Evolutionary conservation across 2,888 invertebrate species (phyloP).

Genomic region (Chymomyza caudatula): DNA sequence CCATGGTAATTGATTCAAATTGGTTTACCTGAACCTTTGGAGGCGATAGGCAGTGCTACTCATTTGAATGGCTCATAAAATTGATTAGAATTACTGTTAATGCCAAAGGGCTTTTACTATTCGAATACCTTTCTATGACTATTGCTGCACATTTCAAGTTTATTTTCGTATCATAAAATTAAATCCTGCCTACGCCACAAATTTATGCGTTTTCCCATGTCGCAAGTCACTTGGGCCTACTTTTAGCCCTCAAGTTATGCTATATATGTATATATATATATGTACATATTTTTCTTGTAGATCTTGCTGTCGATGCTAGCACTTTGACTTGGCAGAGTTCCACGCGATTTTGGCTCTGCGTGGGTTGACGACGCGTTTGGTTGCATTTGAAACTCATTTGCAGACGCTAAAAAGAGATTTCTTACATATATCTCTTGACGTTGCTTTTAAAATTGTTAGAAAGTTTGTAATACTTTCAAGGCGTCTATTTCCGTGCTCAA

Average conservation of each 20-base stretch:
- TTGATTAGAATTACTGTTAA: too few relatives aligned
- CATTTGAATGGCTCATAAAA: background rate
- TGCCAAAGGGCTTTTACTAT: too few relatives aligned
- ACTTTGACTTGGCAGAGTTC: conserved; percentile 9
- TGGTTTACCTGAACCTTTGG: background rate
- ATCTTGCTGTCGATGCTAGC: background rate
- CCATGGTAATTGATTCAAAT: background rate
- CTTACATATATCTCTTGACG: too few relatives aligned
- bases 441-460: too few relatives aligned
- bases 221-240: conserved; percentile 24
- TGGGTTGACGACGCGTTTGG: conserved; percentile 30
- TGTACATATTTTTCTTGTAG: background rate
- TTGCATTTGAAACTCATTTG: too few relatives aligned
- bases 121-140: background rate
- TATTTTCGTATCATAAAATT: background rate
- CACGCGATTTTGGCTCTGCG: conserved; percentile 9
- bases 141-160: background rate
- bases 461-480: too few relatives aligned
- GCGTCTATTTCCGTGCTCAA: too few relatives aligned
- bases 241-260: background rate
- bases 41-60: background rate
- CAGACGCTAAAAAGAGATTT: too few relatives aligned
- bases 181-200: background rate
- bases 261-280: background rate
- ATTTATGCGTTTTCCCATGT: conserved; percentile 31